Conservation (phyloP, 2,113 vertebrate genomes). For the Syrrhaptes paradoxus region DNA sequence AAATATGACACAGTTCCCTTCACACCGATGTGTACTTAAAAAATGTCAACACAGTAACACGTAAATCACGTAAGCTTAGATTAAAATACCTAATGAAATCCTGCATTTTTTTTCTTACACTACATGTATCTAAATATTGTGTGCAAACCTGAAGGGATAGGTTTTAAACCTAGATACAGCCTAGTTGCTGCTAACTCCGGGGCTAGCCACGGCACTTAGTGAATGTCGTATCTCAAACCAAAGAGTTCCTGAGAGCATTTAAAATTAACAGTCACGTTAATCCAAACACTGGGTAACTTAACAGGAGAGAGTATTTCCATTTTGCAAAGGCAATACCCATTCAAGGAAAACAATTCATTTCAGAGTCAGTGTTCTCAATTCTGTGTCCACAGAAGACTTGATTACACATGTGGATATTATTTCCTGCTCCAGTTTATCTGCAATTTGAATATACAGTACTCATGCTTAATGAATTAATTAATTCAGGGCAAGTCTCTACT, state of each 20-base stretch:
- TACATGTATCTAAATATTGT: not conserved
- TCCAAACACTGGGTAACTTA: not conserved
- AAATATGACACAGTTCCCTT: not conserved
- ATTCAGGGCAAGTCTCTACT: conserved; percentile 54
- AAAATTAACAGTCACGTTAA: not conserved
- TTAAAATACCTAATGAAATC: not conserved
- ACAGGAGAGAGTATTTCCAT: not conserved
- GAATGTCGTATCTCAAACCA: not conserved
- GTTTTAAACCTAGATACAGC: not conserved
- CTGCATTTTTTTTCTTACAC: too few species aligned
- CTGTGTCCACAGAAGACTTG: not conserved
- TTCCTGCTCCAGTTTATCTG: conserved; percentile 58
- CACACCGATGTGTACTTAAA: not conserved
- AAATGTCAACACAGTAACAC: not conserved
- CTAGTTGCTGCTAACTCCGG: not conserved
- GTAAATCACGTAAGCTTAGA: not conserved
- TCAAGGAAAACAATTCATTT: not conserved
- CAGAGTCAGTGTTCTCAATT: not conserved
- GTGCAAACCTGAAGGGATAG: not conserved
- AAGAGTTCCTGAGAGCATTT: not conserved
- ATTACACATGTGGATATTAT: conserved; percentile 45
- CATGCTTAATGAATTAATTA: conserved; percentile 69
- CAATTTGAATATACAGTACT: conserved; percentile 56
- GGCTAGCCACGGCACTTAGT: not conserved
- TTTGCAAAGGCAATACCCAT: not conserved